A percentile compares a stretch with the other conserved stretches of the same genome.
Evolutionary conservation across 2,888 invertebrate species (phyloP).

Genomic region (Nesidiocoris tenuis): DNA sequence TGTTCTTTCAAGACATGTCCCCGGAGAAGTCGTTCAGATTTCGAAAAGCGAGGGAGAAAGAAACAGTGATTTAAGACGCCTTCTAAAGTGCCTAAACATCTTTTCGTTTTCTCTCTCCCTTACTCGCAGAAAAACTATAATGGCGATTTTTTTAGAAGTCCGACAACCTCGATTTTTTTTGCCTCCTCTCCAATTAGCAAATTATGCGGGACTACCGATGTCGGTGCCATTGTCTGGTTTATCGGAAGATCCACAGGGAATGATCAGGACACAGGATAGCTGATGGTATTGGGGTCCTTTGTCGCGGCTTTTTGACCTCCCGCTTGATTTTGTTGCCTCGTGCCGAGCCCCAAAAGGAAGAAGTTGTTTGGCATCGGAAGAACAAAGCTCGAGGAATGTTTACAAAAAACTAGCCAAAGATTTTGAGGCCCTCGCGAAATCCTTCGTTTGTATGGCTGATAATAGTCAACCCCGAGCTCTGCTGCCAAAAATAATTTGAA

Average conservation of each 20-base stretch:
- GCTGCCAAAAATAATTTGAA: too few species aligned
- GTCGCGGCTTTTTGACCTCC: background rate
- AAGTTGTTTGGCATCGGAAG: background rate
- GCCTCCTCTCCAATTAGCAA: conserved; percentile 36
- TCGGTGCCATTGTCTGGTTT: conserved; percentile 26
- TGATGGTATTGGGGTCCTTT: background rate
- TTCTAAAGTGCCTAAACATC: background rate
- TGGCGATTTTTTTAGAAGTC: background rate
- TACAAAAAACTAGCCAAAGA: background rate
- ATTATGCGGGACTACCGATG: conserved; percentile 36
- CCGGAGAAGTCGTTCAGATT: background rate
- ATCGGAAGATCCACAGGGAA: background rate
- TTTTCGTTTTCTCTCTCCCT: conserved; percentile 5
- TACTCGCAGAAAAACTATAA: background rate
- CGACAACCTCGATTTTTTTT: too few species aligned
- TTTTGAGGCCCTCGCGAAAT: too few species aligned
- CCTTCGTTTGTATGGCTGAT: too few species aligned
- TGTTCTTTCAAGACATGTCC: background rate
- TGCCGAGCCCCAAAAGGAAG: background rate
- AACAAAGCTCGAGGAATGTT: background rate
- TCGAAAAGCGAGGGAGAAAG: background rate
- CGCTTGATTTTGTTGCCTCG: background rate
- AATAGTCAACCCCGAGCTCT: too few species aligned
- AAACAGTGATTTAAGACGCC: background rate
- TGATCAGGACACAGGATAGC: background rate